Base-by-base conservation (phyloP, 2,113 vertebrate genomes). In the Taxidea taxus region DNA sequence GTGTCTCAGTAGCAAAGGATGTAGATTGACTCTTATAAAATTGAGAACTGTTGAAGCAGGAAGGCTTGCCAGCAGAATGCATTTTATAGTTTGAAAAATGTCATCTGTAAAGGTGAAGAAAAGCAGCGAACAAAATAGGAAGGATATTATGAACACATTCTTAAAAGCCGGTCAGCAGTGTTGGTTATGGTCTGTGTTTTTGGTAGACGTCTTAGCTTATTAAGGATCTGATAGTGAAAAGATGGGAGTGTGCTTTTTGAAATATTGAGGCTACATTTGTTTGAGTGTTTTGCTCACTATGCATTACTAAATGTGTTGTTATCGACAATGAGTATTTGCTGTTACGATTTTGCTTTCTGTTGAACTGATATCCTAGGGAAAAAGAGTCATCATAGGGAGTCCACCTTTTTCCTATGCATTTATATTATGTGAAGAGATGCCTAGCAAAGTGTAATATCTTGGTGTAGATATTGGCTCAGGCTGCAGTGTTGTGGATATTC, bases 11-110 rank as follows among this genome's bases (percentile, higher is more conserved):
- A 96, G 96, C 98, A 92, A 93, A 97, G 96, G 95, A 97, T 98
- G 97, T 98, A 95, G 98, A 98, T 97, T 98, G 98, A 97, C 98
- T 98, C 44, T 97, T 98, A 87, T 87, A 98, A 98, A 98, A 98
- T 44, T 96, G 97, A 98, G 97, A 98, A 74, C 97, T 98, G 74
- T 97, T 94, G 97, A 98, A 98, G 98, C 97, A 97, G 96, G 92
- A 96, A 98, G 98, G 93, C 98, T 97, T 98, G 97, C 94, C 93
- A 97, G 94, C 90, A 97, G 21, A 62, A 64, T 97, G 89, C 94
- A 89, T 98, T 98, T 98, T 97, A 97, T 97, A 84, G 96, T 97
- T 98, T 98, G 92, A 97, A 97, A 98, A 98, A 98, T 97, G 98
- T 98, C 97, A 97, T 96, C 98, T 96, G 47, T 98, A 98, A 98